Percentiles rank a stretch among this genome's conserved stretches.
Evolutionary conservation across 2,797 vertebrate species (phyloP).

Genomic region (Sebastes steindachneri): DNA sequence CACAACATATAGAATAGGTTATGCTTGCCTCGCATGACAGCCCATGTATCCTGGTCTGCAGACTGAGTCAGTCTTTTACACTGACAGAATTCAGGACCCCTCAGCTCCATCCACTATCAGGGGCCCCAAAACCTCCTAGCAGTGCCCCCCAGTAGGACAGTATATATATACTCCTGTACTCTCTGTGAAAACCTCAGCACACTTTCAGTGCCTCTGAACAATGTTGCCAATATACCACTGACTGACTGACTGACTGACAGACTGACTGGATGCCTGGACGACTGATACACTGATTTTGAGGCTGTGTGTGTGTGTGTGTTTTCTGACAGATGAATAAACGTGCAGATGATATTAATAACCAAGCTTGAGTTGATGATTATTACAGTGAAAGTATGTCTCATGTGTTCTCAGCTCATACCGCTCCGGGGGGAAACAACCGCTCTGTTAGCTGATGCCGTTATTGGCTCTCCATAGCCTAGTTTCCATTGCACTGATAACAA

Average conservation of each 20-base stretch:
- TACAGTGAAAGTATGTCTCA: slow-evolving; percentile 27
- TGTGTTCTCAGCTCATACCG: slow-evolving; percentile 24
- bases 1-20: background rate
- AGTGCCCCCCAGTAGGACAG: slow-evolving; percentile 33
- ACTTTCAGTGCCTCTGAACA: slow-evolving; percentile 72
- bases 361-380: slow-evolving; percentile 35
- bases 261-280: slow-evolving; percentile 27
- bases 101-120: slow-evolving; percentile 4
- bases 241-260: slow-evolving; percentile 49
- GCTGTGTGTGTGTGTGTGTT: slow-evolving; percentile 33
- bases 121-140: slow-evolving; percentile 23
- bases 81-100: slow-evolving; percentile 40
- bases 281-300: slow-evolving; percentile 28
- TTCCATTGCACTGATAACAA: slow-evolving; percentile 32
- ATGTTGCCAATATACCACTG: slow-evolving; percentile 62
- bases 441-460: slow-evolving; percentile 46
- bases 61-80: slow-evolving; percentile 14
- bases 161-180: slow-evolving; percentile 17
- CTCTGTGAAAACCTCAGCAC: slow-evolving; percentile 62
- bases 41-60: slow-evolving; percentile 37
- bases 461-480: slow-evolving; percentile 41
- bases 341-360: slow-evolving; percentile 56
- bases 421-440: slow-evolving; percentile 50
- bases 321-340: slow-evolving; percentile 72
- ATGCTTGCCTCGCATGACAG: background rate